Conservation (phyloP, 2,888 invertebrate species). For the Pogonocherus hispidulus region DNA sequence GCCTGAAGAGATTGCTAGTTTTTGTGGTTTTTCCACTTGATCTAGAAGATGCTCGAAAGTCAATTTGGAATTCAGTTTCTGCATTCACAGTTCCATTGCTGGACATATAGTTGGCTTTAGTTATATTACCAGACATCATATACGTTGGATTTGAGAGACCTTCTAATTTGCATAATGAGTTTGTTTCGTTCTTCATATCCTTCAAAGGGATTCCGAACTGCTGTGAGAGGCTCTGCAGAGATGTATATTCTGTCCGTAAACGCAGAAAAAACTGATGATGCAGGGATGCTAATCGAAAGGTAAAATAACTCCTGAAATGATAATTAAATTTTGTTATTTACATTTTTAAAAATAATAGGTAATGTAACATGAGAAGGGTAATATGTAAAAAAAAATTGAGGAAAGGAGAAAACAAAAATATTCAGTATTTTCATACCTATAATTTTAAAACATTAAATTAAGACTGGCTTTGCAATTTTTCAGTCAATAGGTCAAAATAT, state of each 20-base stretch:
- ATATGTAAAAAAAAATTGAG: no score
- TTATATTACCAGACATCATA: background rate
- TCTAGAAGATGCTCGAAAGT: slow-evolving; percentile 61
- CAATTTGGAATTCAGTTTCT: slow-evolving; percentile 65
- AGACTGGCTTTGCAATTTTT: no score
- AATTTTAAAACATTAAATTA: no score
- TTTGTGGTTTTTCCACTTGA: slow-evolving; percentile 20
- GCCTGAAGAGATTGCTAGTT: slow-evolving; percentile 61
- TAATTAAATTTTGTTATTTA: background rate
- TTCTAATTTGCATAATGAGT: slow-evolving; percentile 66
- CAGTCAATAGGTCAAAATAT: no score
- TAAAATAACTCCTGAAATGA: slow-evolving; percentile 77
- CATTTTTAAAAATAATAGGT: background rate
- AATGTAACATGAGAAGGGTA: no score
- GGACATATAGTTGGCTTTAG: slow-evolving; percentile 55
- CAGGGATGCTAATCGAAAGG: slow-evolving; percentile 82
- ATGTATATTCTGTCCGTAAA: slow-evolving; percentile 79
- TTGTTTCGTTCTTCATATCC: slow-evolving; percentile 68
- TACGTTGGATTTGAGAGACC: slow-evolving; percentile 60
- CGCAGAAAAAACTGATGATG: slow-evolving; percentile 84
- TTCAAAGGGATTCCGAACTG: slow-evolving; percentile 73
- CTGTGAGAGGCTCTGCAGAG: slow-evolving; percentile 75
- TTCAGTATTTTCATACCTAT: no score
- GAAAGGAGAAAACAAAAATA: no score
- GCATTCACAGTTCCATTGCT: slow-evolving; percentile 58